Base-by-base conservation (phyloP, 2,888 invertebrate species). In the Mimas tiliae region DNA sequence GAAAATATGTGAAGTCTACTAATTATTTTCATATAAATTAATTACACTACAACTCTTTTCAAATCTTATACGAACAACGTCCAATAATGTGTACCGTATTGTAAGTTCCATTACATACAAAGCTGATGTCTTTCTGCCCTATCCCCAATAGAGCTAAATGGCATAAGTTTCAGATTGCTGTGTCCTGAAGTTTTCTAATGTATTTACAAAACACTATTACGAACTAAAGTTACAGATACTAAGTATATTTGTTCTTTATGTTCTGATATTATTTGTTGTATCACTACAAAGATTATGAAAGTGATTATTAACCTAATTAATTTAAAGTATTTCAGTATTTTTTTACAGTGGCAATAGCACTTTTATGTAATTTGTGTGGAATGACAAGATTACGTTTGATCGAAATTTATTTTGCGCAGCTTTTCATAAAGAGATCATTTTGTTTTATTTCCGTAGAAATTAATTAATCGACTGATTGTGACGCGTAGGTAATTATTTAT, bases 151-250 rank as follows among this genome's bases (percentile, higher is more conserved):
- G 16, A n/a, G 16, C 55, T 34, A 16, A 55, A 55, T 16, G 55
- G 11, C 38, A 33, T 16, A 55, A 55, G 38, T 55, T 55, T 55
- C 38, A 55, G 33, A 55, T 55, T 38, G 55, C 33, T 38, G 1
- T 55, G 55, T 38, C 16, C 9, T 16, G 33, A 38, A 55, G 34
- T 38, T 55, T 55, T 34, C 33, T 38, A 55, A 55, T 53, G 7
- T 53, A 34, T 34, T 53, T 53, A 34, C 53, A n/a, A 53, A n/a
- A 34, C 53, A 53, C 16, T 53, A n/a, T 53, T 53, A 34, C n/a
- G n/a, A 34, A 53, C 53, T 12, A 45, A 14, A 45, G 1, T 34
- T n/a, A n/a, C 33, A 11, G 16, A 50, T 53, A 53, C 34, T 34
- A 8, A 34, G 53, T 7, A 27, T n/a, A 8, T 34, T 34, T 2